phyloP scores from a whole-genome alignment of 2,888 invertebrate species.

The Lumbricus terrestris region DNA sequence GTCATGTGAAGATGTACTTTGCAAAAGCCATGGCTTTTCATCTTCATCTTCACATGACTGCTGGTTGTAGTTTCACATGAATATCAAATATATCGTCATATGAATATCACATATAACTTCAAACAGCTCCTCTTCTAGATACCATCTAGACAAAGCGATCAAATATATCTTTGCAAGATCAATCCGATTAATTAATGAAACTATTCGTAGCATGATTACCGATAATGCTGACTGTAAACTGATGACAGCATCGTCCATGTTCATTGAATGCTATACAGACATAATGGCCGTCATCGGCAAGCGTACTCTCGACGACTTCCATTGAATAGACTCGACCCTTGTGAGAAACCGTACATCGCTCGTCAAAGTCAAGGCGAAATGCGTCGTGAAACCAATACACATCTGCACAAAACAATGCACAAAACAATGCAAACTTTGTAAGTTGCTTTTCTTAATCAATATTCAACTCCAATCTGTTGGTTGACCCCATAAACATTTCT shows the following conservation, averaged over 20 bases:
- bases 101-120: neutral
- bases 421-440: neutral
- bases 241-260: neutral
- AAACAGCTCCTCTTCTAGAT: neutral
- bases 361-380: neutral
- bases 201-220: neutral
- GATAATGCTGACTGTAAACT: neutral
- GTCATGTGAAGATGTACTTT: no score
- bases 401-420: neutral
- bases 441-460: neutral
- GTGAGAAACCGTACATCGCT: neutral
- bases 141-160: neutral
- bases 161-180: neutral
- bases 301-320: neutral
- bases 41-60: neutral
- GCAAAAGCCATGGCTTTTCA: neutral
- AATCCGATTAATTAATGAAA: neutral
- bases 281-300: constrained; percentile 9
- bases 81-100: neutral
- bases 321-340: neutral
- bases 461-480: neutral
- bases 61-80: neutral
- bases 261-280: constrained; percentile 6
- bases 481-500: neutral
- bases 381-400: constrained; percentile 5